phyloP scores from a whole-genome alignment of 92 coral and sea anemone genomes.

The Ricordea florida region DNA sequence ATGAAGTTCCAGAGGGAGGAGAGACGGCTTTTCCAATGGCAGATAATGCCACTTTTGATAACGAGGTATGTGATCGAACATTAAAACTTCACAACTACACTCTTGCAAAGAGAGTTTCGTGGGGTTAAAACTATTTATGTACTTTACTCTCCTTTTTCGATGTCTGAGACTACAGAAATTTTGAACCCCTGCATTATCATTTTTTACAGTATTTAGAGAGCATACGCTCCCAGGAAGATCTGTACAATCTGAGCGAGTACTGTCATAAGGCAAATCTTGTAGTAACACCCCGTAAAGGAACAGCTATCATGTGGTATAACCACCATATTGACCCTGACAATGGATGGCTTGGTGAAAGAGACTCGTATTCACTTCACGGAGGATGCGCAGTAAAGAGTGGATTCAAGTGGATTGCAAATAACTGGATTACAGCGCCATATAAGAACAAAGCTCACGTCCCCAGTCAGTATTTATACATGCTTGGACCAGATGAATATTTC shows the following conservation, averaged over 20 bases:
- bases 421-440: conserved; percentile 76
- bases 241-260: conserved; percentile 46
- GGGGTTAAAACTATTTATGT: too few relatives aligned
- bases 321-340: conserved; percentile 41
- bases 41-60: conserved; percentile 79
- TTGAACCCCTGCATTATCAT: too few relatives aligned
- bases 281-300: conserved; percentile 39
- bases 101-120: too few relatives aligned
- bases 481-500: too few relatives aligned
- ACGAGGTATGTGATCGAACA: conserved; percentile 44
- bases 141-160: too few relatives aligned
- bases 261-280: conserved; percentile 39
- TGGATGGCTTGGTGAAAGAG: conserved; percentile 48
- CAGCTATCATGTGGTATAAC: conserved; percentile 53
- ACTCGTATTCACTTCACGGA: conserved; percentile 45
- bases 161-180: background rate
- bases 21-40: conserved; percentile 98
- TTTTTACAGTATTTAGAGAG: conserved; percentile 2
- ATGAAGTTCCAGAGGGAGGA: conserved; percentile 90
- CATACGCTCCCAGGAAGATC: conserved; percentile 13
- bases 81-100: too few relatives aligned
- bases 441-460: conserved; percentile 56
- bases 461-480: conserved; percentile 21
- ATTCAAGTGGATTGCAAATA: conserved; percentile 47
- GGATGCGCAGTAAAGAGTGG: conserved; percentile 47